Evolutionary conservation across 2,113 vertebrate species (phyloP).

Genomic region (Actenoides lindsayi): DNA sequence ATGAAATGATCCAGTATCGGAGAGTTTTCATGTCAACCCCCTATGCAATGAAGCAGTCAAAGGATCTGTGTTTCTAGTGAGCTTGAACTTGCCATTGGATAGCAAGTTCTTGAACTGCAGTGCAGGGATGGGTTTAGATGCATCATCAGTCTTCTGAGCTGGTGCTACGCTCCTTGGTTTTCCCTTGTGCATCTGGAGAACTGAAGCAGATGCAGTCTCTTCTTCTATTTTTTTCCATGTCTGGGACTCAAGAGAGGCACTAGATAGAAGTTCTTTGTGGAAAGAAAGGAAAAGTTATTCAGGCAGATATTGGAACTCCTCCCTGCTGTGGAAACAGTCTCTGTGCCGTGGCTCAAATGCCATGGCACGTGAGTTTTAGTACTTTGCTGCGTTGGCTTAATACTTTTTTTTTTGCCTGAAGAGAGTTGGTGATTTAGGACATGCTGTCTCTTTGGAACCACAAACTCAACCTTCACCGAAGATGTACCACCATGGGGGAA

Average conservation of each 20-base stretch:
- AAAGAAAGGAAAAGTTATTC: background rate
- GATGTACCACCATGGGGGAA: background rate
- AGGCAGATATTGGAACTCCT: background rate
- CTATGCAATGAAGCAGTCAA: background rate
- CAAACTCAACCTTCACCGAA: background rate
- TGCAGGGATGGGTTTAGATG: background rate
- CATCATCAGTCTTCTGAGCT: fast-evolving
- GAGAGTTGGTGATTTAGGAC: background rate
- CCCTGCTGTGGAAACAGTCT: background rate
- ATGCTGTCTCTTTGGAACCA: background rate
- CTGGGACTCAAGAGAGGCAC: fast-evolving
- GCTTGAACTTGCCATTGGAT: background rate
- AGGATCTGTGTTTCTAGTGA: background rate
- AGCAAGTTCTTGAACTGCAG: background rate
- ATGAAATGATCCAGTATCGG: background rate
- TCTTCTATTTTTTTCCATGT: background rate
- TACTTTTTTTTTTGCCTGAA: background rate
- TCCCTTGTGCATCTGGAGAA: background rate
- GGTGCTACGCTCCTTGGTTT: background rate
- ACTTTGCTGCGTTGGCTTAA: background rate
- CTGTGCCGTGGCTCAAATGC: background rate
- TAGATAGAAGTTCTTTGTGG: background rate
- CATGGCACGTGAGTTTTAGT: background rate
- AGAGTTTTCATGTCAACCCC: background rate
- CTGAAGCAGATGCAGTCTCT: background rate